These are phyloP conservation scores for Poecile atricapillus DNA, from an alignment of 2,113 vertebrate species.

Conservation along the genomic window DNA sequence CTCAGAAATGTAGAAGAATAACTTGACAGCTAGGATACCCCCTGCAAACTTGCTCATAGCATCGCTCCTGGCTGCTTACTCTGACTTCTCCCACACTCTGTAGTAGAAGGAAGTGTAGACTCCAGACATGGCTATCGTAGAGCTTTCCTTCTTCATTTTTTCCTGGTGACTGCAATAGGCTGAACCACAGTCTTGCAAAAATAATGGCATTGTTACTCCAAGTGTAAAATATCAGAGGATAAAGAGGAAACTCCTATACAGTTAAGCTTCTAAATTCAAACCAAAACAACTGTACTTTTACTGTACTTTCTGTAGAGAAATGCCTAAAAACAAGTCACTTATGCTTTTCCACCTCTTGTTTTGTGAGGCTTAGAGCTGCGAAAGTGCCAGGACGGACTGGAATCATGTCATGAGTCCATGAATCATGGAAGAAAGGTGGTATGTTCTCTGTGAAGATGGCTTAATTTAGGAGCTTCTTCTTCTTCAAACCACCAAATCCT, in stretches of 20 bases:
- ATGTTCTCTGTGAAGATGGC: not conserved
- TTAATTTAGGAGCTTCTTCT: not conserved
- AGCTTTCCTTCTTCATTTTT: not conserved
- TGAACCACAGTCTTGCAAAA: not conserved
- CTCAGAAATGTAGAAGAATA: conserved; percentile 23
- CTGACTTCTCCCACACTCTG: conserved; percentile 34
- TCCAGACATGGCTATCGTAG: not conserved
- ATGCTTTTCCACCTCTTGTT: not conserved
- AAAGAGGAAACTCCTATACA: not conserved
- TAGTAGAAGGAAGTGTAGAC: not conserved
- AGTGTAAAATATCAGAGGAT: not conserved
- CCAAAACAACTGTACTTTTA: not conserved
- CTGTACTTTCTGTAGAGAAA: not conserved
- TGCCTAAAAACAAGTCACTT: not conserved
- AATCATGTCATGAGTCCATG: not conserved
- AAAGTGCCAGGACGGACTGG: not conserved
- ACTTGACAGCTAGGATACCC: not conserved
- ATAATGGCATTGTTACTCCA: not conserved
- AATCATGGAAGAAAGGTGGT: not conserved
- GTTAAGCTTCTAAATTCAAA: not conserved
- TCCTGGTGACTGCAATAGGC: not conserved
- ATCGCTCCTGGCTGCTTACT: conserved; percentile 22
- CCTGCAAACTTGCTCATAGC: conserved; percentile 5
- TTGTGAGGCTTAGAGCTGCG: not conserved
- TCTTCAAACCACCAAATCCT: not conserved